phyloP scores from a whole-genome alignment of 2,888 invertebrate species.

The Selenia dentaria region DNA sequence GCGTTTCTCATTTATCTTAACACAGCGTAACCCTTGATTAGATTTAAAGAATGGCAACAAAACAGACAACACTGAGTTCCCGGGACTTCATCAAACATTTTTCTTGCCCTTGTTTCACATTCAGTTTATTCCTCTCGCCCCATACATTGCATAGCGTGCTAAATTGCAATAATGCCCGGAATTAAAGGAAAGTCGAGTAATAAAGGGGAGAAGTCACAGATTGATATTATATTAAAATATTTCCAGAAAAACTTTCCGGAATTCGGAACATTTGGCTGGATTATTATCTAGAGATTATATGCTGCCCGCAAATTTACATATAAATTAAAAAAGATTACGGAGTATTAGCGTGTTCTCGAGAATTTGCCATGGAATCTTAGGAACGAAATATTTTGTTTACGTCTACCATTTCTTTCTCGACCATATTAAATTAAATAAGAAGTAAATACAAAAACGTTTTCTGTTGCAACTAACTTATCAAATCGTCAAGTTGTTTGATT shows the following conservation, averaged over 20 bases:
- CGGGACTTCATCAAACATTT: conserved; percentile 67
- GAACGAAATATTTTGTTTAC: conserved; percentile 35
- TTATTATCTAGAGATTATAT: conserved; percentile 54
- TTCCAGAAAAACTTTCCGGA: conserved; percentile 48
- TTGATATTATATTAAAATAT: conserved; percentile 63
- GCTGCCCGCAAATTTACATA: conserved; percentile 60
- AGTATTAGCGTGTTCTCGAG: conserved; percentile 45
- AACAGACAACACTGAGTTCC: conserved; percentile 50
- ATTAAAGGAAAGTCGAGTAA: conserved; percentile 64
- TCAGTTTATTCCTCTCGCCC: conserved; percentile 42
- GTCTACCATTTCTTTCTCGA: too few relatives aligned
- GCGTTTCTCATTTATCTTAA: conserved; percentile 38
- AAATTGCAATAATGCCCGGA: conserved; percentile 61
- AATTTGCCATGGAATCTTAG: conserved; percentile 36
- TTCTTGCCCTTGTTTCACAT: conserved; percentile 52
- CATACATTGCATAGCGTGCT: conserved; percentile 62
- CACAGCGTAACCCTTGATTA: conserved; percentile 52
- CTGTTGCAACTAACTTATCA: too few relatives aligned
- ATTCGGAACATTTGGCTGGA: conserved; percentile 48
- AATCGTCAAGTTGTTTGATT: too few relatives aligned
- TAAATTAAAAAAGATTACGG: conserved; percentile 62
- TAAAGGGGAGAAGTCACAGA: conserved; percentile 60
- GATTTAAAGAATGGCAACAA: conserved; percentile 61
- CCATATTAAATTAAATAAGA: too few relatives aligned
- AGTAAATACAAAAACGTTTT: too few relatives aligned